Conservation (phyloP, 2,113 vertebrate genomes). For the Odontophorus gujanensis region DNA sequence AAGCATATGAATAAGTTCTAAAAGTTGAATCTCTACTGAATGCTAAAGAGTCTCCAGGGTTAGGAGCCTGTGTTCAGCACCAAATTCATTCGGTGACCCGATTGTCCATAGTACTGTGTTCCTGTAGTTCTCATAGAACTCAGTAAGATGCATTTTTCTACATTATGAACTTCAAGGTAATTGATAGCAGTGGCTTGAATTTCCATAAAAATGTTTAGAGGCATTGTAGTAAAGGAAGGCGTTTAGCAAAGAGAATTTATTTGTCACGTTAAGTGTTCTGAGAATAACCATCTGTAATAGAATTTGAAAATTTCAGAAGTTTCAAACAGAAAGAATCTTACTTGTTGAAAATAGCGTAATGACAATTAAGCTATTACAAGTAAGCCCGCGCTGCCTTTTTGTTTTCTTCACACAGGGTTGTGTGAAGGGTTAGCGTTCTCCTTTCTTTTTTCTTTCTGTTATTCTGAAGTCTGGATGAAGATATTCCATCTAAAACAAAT, state of each 20-base stretch:
- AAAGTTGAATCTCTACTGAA: neutral
- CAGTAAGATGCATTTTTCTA: neutral
- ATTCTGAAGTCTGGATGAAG: neutral
- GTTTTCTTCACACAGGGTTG: neutral
- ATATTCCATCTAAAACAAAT: neutral
- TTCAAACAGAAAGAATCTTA: neutral
- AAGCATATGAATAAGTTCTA: neutral
- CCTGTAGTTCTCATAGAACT: neutral
- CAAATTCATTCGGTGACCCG: neutral
- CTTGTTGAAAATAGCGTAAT: neutral
- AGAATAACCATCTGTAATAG: neutral
- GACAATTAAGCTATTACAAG: neutral
- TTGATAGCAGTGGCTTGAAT: neutral
- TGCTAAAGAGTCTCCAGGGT: neutral
- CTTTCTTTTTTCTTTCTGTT: neutral
- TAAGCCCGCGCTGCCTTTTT: neutral
- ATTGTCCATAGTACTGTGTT: neutral
- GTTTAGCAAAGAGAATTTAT: neutral
- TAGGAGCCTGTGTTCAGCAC: neutral
- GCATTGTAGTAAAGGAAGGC: conserved; percentile 12
- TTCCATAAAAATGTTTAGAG: neutral
- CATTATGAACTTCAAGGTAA: neutral
- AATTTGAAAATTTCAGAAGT: neutral
- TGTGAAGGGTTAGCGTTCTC: neutral
- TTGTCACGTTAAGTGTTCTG: neutral